Evolutionary conservation across 2,113 vertebrate genomes (phyloP).

Genomic region (Bolborhynchus lineola): DNA sequence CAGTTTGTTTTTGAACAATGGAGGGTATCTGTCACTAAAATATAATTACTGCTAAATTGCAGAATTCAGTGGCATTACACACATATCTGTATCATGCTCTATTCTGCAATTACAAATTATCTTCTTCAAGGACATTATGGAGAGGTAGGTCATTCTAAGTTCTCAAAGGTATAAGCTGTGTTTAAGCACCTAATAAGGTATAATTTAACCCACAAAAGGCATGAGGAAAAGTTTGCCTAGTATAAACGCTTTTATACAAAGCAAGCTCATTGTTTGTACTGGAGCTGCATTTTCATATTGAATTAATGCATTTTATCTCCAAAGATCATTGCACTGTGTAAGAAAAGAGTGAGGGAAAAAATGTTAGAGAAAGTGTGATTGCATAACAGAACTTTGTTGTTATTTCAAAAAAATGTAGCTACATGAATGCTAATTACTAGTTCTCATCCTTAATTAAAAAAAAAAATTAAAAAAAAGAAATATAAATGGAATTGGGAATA

Average conservation of each 20-base stretch:
- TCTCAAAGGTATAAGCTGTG: neutral
- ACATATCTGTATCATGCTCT: accelerated
- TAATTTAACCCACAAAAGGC: neutral
- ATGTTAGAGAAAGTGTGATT: neutral
- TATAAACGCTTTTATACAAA: neutral
- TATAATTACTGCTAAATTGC: neutral
- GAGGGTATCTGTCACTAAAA: neutral
- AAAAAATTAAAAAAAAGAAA: constrained; percentile 34
- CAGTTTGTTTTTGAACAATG: neutral
- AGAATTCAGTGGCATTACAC: neutral
- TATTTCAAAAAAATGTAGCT: neutral
- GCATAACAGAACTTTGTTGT: neutral
- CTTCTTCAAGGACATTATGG: neutral
- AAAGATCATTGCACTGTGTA: neutral
- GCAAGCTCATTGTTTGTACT: neutral
- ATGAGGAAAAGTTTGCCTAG: neutral
- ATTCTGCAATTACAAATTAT: neutral
- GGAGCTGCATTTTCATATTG: neutral
- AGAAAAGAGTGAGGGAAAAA: neutral
- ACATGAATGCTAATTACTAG: neutral
- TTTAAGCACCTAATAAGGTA: neutral
- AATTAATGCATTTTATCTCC: neutral
- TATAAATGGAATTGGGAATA: neutral
- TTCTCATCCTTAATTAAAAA: constrained; percentile 27
- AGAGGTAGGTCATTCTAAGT: neutral